These are phyloP conservation scores for Sebastes hubbsi DNA, from an alignment of 2,797 vertebrate species.

Conservation along the genomic window DNA sequence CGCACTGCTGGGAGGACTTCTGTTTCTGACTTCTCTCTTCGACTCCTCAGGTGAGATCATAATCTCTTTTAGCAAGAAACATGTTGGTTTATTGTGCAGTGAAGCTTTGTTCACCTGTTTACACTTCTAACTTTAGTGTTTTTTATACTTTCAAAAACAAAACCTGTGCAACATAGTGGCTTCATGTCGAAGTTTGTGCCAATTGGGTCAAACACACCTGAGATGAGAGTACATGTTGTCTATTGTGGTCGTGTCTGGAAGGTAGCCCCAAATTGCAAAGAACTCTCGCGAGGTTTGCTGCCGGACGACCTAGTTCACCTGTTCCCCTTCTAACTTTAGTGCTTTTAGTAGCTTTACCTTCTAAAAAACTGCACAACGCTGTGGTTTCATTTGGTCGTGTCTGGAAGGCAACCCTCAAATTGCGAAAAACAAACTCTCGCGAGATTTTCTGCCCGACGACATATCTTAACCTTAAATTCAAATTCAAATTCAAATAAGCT, in stretches of 20 bases:
- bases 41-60: slow-evolving; percentile 64
- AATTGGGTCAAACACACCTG: not conserved
- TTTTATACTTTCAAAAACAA: not conserved
- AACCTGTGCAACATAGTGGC: not conserved
- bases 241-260: not conserved
- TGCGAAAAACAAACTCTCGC: too few species aligned
- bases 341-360: too few species aligned
- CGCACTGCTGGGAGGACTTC: slow-evolving; percentile 52
- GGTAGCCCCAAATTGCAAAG: too few species aligned
- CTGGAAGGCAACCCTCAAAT: too few species aligned
- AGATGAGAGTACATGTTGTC: not conserved
- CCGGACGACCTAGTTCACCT: too few species aligned
- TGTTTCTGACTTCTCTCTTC: slow-evolving; percentile 33
- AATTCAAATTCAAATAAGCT: too few species aligned
- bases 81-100: not conserved
- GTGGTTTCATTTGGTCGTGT: too few species aligned
- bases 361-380: too few species aligned
- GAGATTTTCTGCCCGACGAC: too few species aligned
- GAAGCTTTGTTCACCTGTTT: not conserved
- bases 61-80: not conserved
- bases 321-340: too few species aligned
- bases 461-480: too few species aligned
- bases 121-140: accelerated
- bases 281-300: too few species aligned
- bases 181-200: not conserved